Evolutionary conservation across 2,888 invertebrate species (phyloP), one percentile per base, ranked within the genome.

Genomic region (Rotaria magnacalcarata): DNA sequence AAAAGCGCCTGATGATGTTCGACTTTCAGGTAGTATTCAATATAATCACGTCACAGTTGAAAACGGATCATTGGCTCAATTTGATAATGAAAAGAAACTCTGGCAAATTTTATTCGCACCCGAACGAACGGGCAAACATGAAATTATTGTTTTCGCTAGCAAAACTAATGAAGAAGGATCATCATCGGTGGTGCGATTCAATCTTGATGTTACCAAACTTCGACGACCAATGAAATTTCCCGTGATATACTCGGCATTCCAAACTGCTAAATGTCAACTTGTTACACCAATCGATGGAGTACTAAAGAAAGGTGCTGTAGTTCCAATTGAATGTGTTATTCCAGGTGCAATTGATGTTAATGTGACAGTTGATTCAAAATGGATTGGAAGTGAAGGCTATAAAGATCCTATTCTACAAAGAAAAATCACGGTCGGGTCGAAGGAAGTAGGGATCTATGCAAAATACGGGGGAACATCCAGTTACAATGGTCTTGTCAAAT

Each of bases 61-160:
- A 27, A 19, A 52, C 27, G 47, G 50, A 19, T 7, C 27, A 19
- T 52, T 52, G n/a, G 47, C n/a, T 16, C 80, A 80, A 47, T 80
- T 11, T n/a, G 3, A 47, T 84, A n/a, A 21, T 34, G 43, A 52
- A 16, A 60, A 67, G 7, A 84, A 86, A 74, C 27, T 34, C 50
- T 86, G 86, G 47, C 27, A 84, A n/a, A n/a, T 84, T 41, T 56
- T 84, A 6, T 58, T 67, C 50, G n/a, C 67, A n/a, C 43, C 50
- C 10, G 19, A 86, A n/a, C 52, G 67, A 24, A 84, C 67, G 24
- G 67, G 84, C 16, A 16, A 24, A 21, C 84, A 86, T 41, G 43
- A 86, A 52, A 10, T 86, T 5, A 27, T 11, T 27, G 27, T 86
- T 19, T 86, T n/a, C 60, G 84, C 34, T 34, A 34, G 34, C 34